phyloP scores from a whole-genome alignment of 2,888 invertebrate species.

The Dascillus cervinus region DNA sequence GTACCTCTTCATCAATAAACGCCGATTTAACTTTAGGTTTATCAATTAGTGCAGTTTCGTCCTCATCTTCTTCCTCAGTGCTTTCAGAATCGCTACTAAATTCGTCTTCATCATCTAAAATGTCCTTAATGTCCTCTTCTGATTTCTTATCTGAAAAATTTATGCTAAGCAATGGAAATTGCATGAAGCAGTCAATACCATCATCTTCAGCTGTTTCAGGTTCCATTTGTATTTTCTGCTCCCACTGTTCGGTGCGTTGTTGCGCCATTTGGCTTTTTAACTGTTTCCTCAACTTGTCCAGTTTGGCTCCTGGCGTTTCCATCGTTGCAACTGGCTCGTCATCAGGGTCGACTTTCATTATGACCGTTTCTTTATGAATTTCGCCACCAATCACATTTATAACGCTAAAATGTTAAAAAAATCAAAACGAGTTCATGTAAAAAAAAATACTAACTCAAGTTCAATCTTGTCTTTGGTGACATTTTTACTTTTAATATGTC shows the following conservation, averaged over 20 bases:
- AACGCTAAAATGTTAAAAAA: slow-evolving; percentile 15
- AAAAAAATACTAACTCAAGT: slow-evolving; percentile 43
- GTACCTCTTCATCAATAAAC: slow-evolving; percentile 36
- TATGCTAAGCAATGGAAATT: too few species aligned
- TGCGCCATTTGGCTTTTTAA: slow-evolving; percentile 64
- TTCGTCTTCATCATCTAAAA: slow-evolving; percentile 39
- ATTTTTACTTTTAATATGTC: slow-evolving; percentile 54
- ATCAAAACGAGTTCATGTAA: background rate
- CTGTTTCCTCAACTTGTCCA: slow-evolving; percentile 61
- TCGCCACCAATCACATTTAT: slow-evolving; percentile 41
- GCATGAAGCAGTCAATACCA: too few species aligned
- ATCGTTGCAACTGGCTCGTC: slow-evolving; percentile 30
- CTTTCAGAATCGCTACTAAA: slow-evolving; percentile 47
- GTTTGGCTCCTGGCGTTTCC: slow-evolving; percentile 62
- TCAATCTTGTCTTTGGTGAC: slow-evolving; percentile 50
- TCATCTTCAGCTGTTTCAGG: slow-evolving; percentile 17
- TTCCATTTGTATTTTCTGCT: slow-evolving; percentile 42
- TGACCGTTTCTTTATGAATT: slow-evolving; percentile 40
- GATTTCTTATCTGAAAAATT: slow-evolving; percentile 19
- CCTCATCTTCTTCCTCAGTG: slow-evolving; percentile 44
- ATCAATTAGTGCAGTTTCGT: too few species aligned
- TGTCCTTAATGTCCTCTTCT: slow-evolving; percentile 25
- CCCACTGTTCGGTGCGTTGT: slow-evolving; percentile 63
- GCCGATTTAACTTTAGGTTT: slow-evolving; percentile 33
- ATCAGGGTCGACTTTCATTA: slow-evolving; percentile 32